These are phyloP conservation scores for Amphiprion percula DNA, from an alignment of 2,113 vertebrate genomes.

Conservation along the genomic window DNA sequence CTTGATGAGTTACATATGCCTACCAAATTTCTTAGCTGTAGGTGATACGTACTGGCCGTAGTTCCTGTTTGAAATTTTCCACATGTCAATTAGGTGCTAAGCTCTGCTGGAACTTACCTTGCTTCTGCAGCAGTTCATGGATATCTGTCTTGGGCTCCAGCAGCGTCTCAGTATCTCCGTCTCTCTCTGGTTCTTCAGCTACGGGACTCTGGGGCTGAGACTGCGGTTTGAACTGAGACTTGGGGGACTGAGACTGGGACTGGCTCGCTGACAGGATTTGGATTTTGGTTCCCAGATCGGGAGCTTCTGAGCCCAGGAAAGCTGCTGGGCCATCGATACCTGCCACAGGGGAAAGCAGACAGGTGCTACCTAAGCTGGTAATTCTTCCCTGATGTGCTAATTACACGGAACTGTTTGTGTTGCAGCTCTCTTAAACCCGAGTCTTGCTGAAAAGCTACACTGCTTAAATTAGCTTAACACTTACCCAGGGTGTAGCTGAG, in stretches of 20 bases:
- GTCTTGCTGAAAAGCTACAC: no score
- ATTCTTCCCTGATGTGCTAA: not conserved
- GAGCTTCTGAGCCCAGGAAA: constrained; percentile 85
- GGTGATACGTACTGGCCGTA: no score
- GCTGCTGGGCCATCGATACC: constrained; percentile 94
- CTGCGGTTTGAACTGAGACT: constrained; percentile 71
- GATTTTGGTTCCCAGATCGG: constrained; percentile 83
- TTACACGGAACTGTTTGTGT: not conserved
- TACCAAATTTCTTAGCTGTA: no score
- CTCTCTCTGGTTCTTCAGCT: constrained; percentile 81
- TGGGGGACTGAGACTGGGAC: constrained; percentile 52
- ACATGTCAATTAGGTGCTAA: not conserved
- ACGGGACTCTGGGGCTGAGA: constrained; percentile 59
- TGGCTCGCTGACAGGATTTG: constrained; percentile 86
- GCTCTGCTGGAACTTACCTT: constrained; percentile 81
- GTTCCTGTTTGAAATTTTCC: no score
- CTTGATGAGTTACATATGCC: no score
- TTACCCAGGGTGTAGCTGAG: not conserved
- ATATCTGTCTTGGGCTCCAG: constrained; percentile 89
- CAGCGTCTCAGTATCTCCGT: constrained; percentile 78
- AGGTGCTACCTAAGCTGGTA: not conserved
- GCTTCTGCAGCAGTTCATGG: constrained; percentile 91
- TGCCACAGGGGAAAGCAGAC: constrained; percentile 48
- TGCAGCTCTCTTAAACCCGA: no score
- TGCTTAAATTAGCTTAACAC: not conserved